Percentiles rank a stretch among this genome's conserved stretches.
Conservation (phyloP, 2,113 vertebrate species). For the Mirza zaza region DNA sequence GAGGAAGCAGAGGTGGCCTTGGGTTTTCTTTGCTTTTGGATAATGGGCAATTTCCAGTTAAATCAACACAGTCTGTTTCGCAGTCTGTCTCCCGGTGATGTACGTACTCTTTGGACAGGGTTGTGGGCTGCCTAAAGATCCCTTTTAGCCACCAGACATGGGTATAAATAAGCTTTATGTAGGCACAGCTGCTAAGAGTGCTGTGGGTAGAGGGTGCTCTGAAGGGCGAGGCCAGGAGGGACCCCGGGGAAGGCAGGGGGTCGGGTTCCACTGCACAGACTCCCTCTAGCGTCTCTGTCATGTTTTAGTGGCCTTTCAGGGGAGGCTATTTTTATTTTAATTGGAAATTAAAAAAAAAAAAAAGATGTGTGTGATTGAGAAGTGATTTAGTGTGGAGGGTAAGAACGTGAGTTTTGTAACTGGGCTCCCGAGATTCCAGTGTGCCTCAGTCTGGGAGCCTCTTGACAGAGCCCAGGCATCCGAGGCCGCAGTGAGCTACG, state of each 20-base stretch:
- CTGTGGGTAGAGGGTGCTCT: neutral
- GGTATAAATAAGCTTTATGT: conserved; percentile 59
- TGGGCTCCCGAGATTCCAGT: neutral
- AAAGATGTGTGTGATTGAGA: neutral
- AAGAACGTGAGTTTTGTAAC: neutral
- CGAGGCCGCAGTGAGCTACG: too few relatives aligned
- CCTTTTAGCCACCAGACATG: conserved; percentile 52
- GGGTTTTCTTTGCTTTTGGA: conserved; percentile 57
- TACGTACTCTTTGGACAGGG: neutral
- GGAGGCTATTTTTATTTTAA: neutral
- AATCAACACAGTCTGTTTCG: conserved; percentile 48
- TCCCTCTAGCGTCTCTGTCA: neutral
- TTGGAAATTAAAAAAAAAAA: neutral
- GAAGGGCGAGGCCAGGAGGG: neutral
- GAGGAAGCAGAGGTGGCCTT: conserved; percentile 20
- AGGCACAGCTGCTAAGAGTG: conserved; percentile 14
- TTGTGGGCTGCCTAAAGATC: conserved; percentile 24
- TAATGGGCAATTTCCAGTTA: conserved; percentile 65
- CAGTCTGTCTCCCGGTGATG: conserved; percentile 51
- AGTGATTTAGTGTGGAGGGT: neutral
- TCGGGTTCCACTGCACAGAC: neutral
- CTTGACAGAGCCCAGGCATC: too few relatives aligned
- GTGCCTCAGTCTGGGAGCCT: neutral
- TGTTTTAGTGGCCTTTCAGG: neutral
- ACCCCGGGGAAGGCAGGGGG: neutral